Evolutionary conservation across 2,797 vertebrate genomes (phyloP).

Genomic region (Meriones psammophilus): DNA sequence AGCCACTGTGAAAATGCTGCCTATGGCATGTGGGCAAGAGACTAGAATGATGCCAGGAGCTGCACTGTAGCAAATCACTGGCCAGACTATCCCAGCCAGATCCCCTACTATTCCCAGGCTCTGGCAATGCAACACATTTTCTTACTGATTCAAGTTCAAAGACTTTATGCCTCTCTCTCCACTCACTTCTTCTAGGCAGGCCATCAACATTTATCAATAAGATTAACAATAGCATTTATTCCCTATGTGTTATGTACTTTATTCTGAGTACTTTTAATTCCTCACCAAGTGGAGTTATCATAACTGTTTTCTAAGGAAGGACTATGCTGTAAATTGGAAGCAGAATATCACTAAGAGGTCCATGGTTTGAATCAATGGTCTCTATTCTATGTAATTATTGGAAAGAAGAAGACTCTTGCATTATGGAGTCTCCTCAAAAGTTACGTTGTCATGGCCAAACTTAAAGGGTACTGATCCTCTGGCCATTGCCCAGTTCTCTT

Average conservation of each 20-base stretch:
- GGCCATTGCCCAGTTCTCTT: neutral
- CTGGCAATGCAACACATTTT: neutral
- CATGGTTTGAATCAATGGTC: neutral
- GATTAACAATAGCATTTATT: neutral
- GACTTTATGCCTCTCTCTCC: neutral
- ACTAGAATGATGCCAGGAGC: neutral
- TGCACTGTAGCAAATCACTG: conserved; percentile 2
- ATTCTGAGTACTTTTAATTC: neutral
- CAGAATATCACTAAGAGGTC: neutral
- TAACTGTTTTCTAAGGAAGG: neutral
- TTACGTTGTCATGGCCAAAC: neutral
- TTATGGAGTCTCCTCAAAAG: neutral
- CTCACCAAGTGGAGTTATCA: neutral
- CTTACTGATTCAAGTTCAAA: neutral
- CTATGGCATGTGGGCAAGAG: neutral
- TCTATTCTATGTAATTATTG: neutral
- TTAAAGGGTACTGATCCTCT: neutral
- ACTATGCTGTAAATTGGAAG: neutral
- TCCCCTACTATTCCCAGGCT: neutral
- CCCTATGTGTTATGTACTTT: neutral
- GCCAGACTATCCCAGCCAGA: neutral
- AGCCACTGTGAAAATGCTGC: conserved; percentile 54
- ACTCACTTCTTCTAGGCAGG: neutral
- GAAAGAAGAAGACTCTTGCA: neutral
- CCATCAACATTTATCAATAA: neutral